A percentile compares a stretch with the other conserved stretches of the same genome.
phyloP scores from a whole-genome alignment of 1,140 invertebrate species.

The Calosoma granatense region DNA sequence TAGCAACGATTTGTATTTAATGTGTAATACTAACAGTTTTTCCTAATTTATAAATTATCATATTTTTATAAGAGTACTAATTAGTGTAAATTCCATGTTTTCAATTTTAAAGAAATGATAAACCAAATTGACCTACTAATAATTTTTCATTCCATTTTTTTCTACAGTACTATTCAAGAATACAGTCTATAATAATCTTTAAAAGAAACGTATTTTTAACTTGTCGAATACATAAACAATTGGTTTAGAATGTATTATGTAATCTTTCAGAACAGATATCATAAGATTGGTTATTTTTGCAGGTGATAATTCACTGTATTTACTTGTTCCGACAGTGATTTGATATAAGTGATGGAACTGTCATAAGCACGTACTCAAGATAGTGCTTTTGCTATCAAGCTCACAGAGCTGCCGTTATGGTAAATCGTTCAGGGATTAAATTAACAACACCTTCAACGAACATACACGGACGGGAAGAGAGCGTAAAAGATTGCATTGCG shows the following conservation, averaged over 20 bases:
- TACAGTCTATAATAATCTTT: not conserved
- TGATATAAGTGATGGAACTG: constrained; percentile 1
- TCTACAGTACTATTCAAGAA: no score
- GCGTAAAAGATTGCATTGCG: not conserved
- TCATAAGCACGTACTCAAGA: not conserved
- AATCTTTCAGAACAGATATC: not conserved
- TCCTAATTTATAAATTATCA: no score
- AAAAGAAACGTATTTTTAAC: not conserved
- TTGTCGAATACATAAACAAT: not conserved
- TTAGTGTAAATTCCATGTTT: no score
- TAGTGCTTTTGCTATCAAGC: not conserved
- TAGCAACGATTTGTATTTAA: no score
- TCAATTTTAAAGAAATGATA: no score
- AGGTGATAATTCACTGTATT: not conserved
- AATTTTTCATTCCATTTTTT: no score
- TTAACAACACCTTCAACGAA: not conserved
- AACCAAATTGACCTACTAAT: no score
- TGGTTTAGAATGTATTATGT: not conserved
- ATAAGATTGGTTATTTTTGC: not conserved
- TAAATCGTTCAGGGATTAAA: not conserved
- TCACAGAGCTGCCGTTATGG: not conserved
- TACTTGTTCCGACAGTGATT: not conserved
- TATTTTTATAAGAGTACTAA: no score
- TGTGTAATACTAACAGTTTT: no score
- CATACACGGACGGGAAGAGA: not conserved